phyloP scores from a whole-genome alignment of 2,797 vertebrate species.

The Lithobates pipiens region DNA sequence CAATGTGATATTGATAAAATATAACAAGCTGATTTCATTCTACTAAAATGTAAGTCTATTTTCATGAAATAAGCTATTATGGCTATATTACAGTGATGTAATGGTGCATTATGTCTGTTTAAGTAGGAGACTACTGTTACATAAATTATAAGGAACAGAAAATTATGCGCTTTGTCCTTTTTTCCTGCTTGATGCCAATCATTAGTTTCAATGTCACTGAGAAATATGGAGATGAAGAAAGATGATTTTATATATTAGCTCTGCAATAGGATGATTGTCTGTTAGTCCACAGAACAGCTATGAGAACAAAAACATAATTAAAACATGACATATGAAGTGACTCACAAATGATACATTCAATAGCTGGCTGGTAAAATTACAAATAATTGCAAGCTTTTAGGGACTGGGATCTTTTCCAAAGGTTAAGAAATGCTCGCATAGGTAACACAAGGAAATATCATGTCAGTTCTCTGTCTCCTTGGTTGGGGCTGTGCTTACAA shows the following conservation, averaged over 20 bases:
- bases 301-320: conserved; percentile 18
- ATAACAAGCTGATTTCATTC: conserved; percentile 2
- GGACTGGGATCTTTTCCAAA: conserved; percentile 2
- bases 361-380: conserved; percentile 15
- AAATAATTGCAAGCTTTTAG: conserved; percentile 39
- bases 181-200: conserved; percentile 38
- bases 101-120: conserved; percentile 41
- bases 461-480: not conserved
- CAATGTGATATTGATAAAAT: conserved; percentile 4
- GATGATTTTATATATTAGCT: conserved; percentile 1
- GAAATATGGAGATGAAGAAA: conserved; percentile 13
- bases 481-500: not conserved
- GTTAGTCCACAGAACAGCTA: not conserved
- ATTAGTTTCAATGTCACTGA: conserved; percentile 45
- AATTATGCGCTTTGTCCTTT: conserved; percentile 38
- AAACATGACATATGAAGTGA: conserved; percentile 7
- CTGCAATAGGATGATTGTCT: conserved; percentile 3
- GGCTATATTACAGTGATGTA: conserved; percentile 13
- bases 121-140: not conserved
- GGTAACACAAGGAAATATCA: not conserved
- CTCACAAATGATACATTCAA: conserved; percentile 7
- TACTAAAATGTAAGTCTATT: not conserved
- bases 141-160: conserved; percentile 38
- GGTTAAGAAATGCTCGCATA: conserved; percentile 12
- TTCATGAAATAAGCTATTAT: conserved; percentile 29